These are phyloP conservation scores for Coilia nasus DNA, from an alignment of 2,797 vertebrate species.

Conservation along the genomic window DNA sequence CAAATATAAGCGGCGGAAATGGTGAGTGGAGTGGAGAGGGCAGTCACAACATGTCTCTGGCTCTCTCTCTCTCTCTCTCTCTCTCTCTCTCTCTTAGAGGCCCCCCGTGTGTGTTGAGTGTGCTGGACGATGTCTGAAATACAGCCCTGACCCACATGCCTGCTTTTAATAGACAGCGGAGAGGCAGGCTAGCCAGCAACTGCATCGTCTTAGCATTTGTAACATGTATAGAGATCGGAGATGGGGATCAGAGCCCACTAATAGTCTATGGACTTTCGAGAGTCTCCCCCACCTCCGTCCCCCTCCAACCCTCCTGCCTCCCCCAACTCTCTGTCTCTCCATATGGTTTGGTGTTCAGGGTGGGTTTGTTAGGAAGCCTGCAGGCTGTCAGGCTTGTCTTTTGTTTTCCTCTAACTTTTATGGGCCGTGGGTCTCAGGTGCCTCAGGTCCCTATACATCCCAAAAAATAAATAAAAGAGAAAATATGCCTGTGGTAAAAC, in stretches of 20 bases:
- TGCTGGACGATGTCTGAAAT: conserved; percentile 59
- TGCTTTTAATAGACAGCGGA: conserved; percentile 66
- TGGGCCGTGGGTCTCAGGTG: not conserved
- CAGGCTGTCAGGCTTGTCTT: not conserved
- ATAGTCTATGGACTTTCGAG: not conserved
- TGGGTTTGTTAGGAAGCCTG: not conserved
- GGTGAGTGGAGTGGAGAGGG: conserved; percentile 12
- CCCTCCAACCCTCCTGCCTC: too few relatives aligned
- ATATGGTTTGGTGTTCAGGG: not conserved
- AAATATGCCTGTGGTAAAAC: not conserved
- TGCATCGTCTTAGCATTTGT: conserved; percentile 52
- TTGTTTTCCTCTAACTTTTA: not conserved
- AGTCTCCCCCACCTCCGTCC: not conserved
- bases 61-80: conserved; percentile 42
- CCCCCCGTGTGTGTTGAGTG: not conserved
- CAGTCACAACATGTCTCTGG: conserved; percentile 52
- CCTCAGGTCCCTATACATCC: not conserved
- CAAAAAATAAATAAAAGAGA: not conserved
- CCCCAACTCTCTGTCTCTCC: not conserved
- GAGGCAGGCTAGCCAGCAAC: conserved; percentile 54
- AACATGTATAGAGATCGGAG: conserved; percentile 10
- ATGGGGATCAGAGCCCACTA: not conserved
- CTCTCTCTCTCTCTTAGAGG: conserved; percentile 48
- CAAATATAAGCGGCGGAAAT: not conserved
- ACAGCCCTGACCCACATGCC: conserved; percentile 62